phyloP scores from a whole-genome alignment of 2,113 vertebrate species.

The Gambusia holbrooki region DNA sequence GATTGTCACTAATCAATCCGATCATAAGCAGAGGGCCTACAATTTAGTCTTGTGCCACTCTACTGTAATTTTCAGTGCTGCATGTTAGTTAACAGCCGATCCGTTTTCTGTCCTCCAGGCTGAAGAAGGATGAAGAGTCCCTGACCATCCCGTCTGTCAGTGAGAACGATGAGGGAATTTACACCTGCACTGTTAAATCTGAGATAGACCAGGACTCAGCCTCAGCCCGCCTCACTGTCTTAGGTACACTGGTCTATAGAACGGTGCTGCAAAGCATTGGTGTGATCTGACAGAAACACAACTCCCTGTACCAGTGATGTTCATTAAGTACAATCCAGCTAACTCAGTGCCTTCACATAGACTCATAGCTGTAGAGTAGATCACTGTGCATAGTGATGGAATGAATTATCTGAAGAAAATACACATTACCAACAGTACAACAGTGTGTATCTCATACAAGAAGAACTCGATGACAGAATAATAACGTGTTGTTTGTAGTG shows the following conservation, averaged over 20 bases:
- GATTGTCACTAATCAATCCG: too few species aligned
- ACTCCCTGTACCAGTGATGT: neutral
- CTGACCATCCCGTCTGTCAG: slow-evolving; percentile 86
- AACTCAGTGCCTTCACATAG: too few species aligned
- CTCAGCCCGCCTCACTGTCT: slow-evolving; percentile 90
- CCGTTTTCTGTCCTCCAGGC: slow-evolving; percentile 64
- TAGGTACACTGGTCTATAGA: slow-evolving; percentile 80
- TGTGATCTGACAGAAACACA: neutral
- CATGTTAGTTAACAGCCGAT: neutral
- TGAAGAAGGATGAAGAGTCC: slow-evolving; percentile 89
- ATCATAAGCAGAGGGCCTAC: too few species aligned
- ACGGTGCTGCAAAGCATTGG: neutral
- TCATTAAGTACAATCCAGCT: neutral
- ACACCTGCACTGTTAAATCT: slow-evolving; percentile 88
- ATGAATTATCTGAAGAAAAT: too few species aligned
- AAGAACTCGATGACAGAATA: neutral
- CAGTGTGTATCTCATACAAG: too few species aligned
- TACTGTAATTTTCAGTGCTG: neutral
- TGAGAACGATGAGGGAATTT: slow-evolving; percentile 89
- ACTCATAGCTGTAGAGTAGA: too few species aligned
- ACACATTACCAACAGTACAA: too few species aligned
- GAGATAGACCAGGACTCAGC: slow-evolving; percentile 91
- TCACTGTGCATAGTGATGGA: too few species aligned
- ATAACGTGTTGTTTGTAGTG: neutral
- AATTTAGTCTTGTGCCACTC: too few species aligned